Base-by-base conservation (phyloP, 2,888 invertebrate species). In the Conomelus anceps region DNA sequence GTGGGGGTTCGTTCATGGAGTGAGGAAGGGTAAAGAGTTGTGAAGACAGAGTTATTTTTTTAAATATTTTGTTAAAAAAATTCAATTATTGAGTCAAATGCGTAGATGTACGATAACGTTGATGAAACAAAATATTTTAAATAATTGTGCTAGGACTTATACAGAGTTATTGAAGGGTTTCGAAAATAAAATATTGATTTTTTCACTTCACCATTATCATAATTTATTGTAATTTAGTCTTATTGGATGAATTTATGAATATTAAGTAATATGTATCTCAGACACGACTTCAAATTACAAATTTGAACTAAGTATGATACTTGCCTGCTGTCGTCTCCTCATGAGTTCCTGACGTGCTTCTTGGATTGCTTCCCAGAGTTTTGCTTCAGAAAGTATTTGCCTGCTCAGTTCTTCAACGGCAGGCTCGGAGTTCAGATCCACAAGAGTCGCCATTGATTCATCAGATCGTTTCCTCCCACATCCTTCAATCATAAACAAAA, bases 361-460 rank as follows among this genome's bases (percentile, higher is more conserved):
- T 92, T 97, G 97, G 22, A 97, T 96, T 3, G 97, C 96, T 92
- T 97, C 97, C 95, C 96, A 97, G 22, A 96, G 94, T 91, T 96
- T 96, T 0, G 97, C 97, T 93, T 97, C 96, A 0, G 96, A 96
- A 93, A 97, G 94, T 22, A 97, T 97, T 93, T 97, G 97, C 91
- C 97, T 95, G 91, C 96, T 96, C 0, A 97, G 94, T 91, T 97
- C 96, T 92, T 96, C 95, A 6, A 95, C 96, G 9, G 96, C 96
- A 0, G 96, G 95, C 92, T 96, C 95, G 22, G 96, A 95, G 87
- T 96, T 95, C 88, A 95, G 93, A 92, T 96, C 96, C 91, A 96
- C 93, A 23, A 96, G 93, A 26, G 96, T 95, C 89, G 95, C 95
- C 63, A 96, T 93, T 0, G 95, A 94, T 90, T 96, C 96, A 20